Evolutionary conservation across 2,797 vertebrate genomes (phyloP).

Genomic region (Falco columbarius): DNA sequence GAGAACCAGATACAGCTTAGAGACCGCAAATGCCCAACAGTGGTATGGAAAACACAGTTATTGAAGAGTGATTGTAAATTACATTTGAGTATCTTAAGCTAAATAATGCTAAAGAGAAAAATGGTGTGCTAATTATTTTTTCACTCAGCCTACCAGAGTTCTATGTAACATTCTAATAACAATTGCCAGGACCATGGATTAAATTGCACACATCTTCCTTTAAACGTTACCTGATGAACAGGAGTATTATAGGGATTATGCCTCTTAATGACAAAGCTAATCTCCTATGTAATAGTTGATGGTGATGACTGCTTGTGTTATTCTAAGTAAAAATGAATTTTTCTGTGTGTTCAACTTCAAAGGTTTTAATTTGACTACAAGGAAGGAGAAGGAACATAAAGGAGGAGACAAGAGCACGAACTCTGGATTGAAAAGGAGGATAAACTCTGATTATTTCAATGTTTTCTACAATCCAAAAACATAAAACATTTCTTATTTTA

Average conservation of each 20-base stretch:
- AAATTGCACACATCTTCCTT: conserved; percentile 47
- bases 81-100: not conserved
- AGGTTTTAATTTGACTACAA: conserved; percentile 53
- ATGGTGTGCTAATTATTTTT: conserved; percentile 8
- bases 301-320: conserved; percentile 59
- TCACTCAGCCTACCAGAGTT: not conserved
- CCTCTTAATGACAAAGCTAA: conserved; percentile 68
- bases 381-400: conserved; percentile 24
- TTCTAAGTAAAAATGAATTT: conserved; percentile 56
- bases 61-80: not conserved
- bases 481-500: conserved; percentile 57
- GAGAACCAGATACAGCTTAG: not conserved
- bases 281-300: conserved; percentile 65
- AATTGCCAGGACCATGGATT: conserved; percentile 25
- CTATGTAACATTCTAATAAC: not conserved
- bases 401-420: conserved; percentile 25
- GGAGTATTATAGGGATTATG: conserved; percentile 64
- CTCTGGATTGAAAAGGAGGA: conserved; percentile 52
- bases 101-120: not conserved
- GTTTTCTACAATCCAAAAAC: conserved; percentile 47
- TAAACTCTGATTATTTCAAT: conserved; percentile 69
- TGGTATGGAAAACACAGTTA: not conserved
- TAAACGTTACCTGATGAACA: conserved; percentile 70
- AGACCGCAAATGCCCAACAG: not conserved
- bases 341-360: conserved; percentile 14